Evolutionary conservation across 2,113 vertebrate genomes (phyloP), one percentile per base, ranked within the genome.

Genomic region (Aix galericulata): DNA sequence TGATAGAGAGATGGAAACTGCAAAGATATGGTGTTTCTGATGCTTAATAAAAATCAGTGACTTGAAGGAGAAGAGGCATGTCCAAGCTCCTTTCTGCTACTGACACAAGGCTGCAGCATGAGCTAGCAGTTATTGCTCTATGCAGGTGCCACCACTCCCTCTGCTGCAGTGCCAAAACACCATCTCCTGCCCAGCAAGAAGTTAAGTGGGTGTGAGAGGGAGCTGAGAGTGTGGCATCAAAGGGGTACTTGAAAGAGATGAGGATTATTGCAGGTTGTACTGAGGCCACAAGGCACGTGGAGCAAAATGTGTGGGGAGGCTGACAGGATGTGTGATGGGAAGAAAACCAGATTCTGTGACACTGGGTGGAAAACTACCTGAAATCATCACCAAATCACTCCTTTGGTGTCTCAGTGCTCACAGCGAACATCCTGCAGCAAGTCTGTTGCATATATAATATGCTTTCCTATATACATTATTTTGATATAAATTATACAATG

Each of bases 61-160:
- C 32, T 81, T 68, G 29, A 52, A 73, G 67, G 25, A 52, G 29
- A 20, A 72, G 50, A 55, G 26, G 20, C 0, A 0, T 0, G 3
- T 11, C 26, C 22, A 38, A 55, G 73, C 17, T 75, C 50, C 32
- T 23, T 15, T 66, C 48, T 13, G 15, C 42, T 32, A 7, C 66
- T 1, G 3, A 32, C 6, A 6, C 18, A 32, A 73, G 34, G 40
- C 52, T 66, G 34, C 6, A 3, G 17, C 11, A 42, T 0, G 1
- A 48, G 44, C 44, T 25, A 14, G 20, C 21, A 53, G 53, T 26
- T 50, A n/a, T 8, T 46, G 27, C 40, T 48, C 44, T 29, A 4
- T 73, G 76, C 13, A 46, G 46, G 53, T 75, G 44, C n/a, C 55
- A 36, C n/a, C 13, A 15, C 26, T 48, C 50, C 11, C 50, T 55